Evolutionary conservation across 2,797 vertebrate genomes (phyloP), one percentile per base, ranked within the genome.

Genomic region (Gobionotothen gibberifrons): DNA sequence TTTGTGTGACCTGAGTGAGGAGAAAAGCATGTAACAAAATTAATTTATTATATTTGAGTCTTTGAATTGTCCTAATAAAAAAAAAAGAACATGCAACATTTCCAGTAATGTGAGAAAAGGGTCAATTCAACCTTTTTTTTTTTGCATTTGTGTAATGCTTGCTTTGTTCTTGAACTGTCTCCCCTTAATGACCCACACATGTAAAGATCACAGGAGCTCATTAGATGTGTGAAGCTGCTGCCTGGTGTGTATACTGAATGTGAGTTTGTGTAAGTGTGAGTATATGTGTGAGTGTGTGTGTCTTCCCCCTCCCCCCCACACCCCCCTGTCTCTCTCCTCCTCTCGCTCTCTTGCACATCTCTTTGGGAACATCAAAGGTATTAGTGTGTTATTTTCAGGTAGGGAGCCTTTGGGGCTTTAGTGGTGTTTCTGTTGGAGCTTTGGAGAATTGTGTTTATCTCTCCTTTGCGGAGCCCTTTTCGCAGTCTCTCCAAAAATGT

Each of bases 311-410:
- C 16, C n/a, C 2, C 22, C 32, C 42, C 1, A n/a, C n/a, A n/a
- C n/a, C 11, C 26, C 26, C 26, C 26, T 13, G 4, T 44, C 72
- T 32, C 58, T n/a, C 65, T 53, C 39, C 40, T 60, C 36, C 73
- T 77, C 79, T 76, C 51, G 36, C 82, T 78, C 57, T 71, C 61
- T 76, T 73, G 77, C 87, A 76, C 71, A 80, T 85, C 82, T 86
- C 83, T 85, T 81, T 72, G 76, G 78, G 74, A 89, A 86, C 86
- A 90, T 88, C 89, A 87, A 85, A 91, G 76, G 85, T 86, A 88
- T 90, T 84, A 87, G 72, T 7, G 43, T 0, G n/a, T 65, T 83
- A 79, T 85, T 87, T 91, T 90, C 79, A 91, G 87, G 87, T 87
- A 74, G 73, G 70, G 36, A 88, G 87, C 87, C 86, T 88, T 82